phyloP scores from a whole-genome alignment of 2,888 invertebrate genomes.

The Rhagonycha fulva region DNA sequence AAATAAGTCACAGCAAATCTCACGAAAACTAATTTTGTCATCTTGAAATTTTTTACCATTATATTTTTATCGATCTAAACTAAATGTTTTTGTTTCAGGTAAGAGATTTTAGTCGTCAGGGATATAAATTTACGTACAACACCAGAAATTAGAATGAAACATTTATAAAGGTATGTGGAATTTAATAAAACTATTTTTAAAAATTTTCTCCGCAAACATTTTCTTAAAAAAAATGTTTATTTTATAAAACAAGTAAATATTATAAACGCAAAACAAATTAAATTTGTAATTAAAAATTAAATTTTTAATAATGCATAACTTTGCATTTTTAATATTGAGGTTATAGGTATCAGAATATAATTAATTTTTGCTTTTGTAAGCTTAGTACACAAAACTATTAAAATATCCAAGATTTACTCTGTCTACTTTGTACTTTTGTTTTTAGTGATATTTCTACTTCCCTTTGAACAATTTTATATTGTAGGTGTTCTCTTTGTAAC shows the following conservation, averaged over 20 bases:
- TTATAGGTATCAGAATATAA: not conserved
- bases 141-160: no score
- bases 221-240: no score
- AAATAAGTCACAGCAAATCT: no score
- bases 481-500: constrained; percentile 28
- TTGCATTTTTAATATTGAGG: not conserved
- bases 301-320: not conserved
- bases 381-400: not conserved
- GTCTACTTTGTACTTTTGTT: constrained; percentile 23
- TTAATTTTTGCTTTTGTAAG: not conserved
- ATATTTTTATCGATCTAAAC: no score
- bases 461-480: constrained; percentile 35
- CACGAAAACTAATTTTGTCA: no score
- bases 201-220: not conserved
- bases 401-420: constrained; percentile 6
- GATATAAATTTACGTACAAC: not conserved
- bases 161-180: not conserved
- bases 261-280: not conserved
- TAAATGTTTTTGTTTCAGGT: not conserved
- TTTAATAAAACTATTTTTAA: not conserved
- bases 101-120: not conserved
- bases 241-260: no score
- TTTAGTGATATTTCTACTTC: constrained; percentile 29
- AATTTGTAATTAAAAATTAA: not conserved
- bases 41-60: no score